Conservation (phyloP, 2,888 invertebrate species). For the Germaria angustata region DNA sequence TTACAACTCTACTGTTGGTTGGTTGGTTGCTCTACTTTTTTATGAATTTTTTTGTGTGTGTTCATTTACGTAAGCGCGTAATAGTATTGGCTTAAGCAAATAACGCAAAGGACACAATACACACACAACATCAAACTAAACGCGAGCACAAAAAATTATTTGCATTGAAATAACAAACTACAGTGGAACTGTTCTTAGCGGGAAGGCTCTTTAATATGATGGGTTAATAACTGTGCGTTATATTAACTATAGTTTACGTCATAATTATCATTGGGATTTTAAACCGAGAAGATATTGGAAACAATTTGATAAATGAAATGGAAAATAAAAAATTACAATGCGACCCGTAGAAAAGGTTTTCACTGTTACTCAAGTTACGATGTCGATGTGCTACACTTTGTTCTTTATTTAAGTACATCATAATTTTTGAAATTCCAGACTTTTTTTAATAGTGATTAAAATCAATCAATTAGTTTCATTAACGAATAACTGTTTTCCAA, state of each 20-base stretch:
- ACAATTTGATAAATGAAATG: no score
- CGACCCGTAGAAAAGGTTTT: no score
- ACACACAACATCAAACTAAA: conserved; percentile 22
- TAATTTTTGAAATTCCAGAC: no score
- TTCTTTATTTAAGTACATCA: no score
- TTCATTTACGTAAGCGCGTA: conserved; percentile 53
- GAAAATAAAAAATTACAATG: no score
- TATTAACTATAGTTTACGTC: not conserved
- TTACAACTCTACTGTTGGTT: conserved; percentile 17
- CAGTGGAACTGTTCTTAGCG: not conserved
- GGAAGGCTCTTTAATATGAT: not conserved
- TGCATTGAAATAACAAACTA: not conserved
- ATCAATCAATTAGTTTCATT: no score
- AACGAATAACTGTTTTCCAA: no score
- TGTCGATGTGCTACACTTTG: no score
- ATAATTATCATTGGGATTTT: no score
- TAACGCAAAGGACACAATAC: conserved; percentile 39
- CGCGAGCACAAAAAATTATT: not conserved
- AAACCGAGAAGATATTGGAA: not conserved
- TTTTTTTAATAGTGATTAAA: no score
- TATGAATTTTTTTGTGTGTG: not conserved
- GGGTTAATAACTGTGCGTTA: not conserved
- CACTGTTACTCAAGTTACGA: no score
- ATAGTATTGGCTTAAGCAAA: conserved; percentile 53
- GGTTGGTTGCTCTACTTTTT: conserved; percentile 31